Percentiles rank a stretch among this genome's conserved stretches.
These are phyloP conservation scores for Microctonus hyperodae DNA, from an alignment of 2,888 invertebrate genomes.

Conservation along the genomic window DNA sequence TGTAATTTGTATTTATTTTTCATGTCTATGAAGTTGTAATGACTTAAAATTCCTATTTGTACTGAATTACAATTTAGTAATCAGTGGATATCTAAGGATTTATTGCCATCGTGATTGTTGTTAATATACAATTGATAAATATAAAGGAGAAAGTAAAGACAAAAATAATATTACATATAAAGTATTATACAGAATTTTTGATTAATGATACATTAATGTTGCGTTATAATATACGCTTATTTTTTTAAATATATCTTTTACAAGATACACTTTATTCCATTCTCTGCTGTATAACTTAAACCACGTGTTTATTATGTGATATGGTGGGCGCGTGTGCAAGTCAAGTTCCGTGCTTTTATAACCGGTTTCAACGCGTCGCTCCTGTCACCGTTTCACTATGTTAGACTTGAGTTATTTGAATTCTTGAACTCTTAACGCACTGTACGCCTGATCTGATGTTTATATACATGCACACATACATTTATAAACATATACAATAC, in stretches of 20 bases:
- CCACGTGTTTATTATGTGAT: slow-evolving; percentile 16
- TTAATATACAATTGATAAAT: no score
- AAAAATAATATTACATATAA: no score
- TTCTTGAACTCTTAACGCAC: slow-evolving; percentile 19
- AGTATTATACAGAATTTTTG: neutral
- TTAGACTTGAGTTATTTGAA: slow-evolving; percentile 34
- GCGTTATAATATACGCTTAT: neutral
- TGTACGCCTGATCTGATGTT: neutral
- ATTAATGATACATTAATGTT: neutral
- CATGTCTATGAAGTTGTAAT: neutral
- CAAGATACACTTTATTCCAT: neutral
- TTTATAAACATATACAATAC: neutral
- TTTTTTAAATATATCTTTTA: neutral
- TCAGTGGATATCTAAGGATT: no score
- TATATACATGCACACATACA: neutral
- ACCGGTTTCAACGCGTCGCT: slow-evolving; percentile 27
- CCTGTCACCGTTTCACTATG: slow-evolving; percentile 33
- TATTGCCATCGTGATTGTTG: no score
- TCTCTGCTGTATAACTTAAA: neutral
- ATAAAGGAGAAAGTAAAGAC: no score
- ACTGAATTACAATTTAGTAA: no score
- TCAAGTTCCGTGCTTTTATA: slow-evolving; percentile 19
- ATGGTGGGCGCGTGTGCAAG: neutral
- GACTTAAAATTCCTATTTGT: no score
- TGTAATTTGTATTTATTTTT: neutral